A percentile compares a stretch with the other conserved stretches of the same genome.
phyloP scores from a whole-genome alignment of 2,113 vertebrate species.

The Amia ocellicauda region DNA sequence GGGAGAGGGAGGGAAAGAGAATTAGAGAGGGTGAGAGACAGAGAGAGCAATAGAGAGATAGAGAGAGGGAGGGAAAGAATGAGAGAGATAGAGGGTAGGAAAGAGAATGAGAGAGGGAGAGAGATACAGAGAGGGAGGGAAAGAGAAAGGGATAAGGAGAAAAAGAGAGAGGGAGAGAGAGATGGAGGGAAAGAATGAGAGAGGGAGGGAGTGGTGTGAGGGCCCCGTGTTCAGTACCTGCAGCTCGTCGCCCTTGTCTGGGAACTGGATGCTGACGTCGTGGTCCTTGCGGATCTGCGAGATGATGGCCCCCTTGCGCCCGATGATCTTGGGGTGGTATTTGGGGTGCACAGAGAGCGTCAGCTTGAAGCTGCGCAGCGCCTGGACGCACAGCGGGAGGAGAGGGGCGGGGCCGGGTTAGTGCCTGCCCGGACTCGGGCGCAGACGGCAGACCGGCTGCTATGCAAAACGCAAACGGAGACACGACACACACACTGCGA shows the following conservation, averaged over 20 bases:
- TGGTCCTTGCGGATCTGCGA: conserved; percentile 76
- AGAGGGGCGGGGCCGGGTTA: not conserved
- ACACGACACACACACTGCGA: too few species aligned
- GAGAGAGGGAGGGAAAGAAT: not conserved
- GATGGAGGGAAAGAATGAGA: too few species aligned
- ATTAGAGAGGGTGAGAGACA: not conserved
- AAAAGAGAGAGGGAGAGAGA: not conserved
- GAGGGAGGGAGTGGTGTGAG: not conserved
- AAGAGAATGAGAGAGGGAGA: not conserved
- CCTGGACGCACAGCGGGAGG: conserved; percentile 41
- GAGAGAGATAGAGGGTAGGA: not conserved
- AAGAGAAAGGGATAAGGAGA: not conserved
- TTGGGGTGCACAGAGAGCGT: conserved; percentile 69
- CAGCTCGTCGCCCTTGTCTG: conserved; percentile 74
- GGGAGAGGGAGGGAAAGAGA: not conserved
- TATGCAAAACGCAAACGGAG: too few species aligned
- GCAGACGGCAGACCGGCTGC: too few species aligned
- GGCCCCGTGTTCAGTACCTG: too few species aligned
- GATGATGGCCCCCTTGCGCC: conserved; percentile 74
- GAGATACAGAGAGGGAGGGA: not conserved
- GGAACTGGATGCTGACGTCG: conserved; percentile 75
- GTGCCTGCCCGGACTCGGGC: too few species aligned
- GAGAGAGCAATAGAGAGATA: not conserved
- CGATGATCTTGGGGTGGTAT: conserved; percentile 78
- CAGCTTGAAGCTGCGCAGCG: conserved; percentile 70